Evolutionary conservation across 2,113 vertebrate species (phyloP).

Genomic region (Camarhynchus parvulus): DNA sequence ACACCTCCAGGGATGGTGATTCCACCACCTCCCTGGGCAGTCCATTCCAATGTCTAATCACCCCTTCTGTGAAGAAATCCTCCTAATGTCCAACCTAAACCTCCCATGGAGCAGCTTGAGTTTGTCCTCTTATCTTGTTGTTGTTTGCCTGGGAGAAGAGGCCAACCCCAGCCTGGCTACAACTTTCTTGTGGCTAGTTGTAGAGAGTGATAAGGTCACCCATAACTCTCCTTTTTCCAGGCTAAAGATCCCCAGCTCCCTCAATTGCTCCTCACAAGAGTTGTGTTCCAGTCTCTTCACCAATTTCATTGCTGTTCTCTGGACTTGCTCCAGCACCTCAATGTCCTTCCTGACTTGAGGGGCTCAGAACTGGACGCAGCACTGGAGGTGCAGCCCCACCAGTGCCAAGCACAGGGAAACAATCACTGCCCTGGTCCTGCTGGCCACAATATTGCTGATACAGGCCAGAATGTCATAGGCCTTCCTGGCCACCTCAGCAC

Average conservation of each 20-base stretch:
- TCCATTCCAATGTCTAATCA: not conserved
- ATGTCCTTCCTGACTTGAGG: not conserved
- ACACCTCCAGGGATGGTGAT: not conserved
- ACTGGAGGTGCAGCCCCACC: not conserved
- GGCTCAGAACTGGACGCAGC: not conserved
- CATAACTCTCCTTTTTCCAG: not conserved
- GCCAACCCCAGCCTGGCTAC: not conserved
- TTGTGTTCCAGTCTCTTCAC: not conserved
- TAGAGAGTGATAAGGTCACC: not conserved
- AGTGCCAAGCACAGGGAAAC: not conserved
- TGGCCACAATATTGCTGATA: not conserved
- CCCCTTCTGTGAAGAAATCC: not conserved
- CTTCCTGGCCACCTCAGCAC: not conserved
- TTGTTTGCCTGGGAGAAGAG: not conserved
- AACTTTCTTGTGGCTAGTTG: not conserved
- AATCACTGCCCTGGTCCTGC: not conserved
- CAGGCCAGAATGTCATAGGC: not conserved
- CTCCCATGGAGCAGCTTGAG: not conserved
- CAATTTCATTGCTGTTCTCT: not conserved
- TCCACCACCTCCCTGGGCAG: not conserved
- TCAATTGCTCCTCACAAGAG: not conserved
- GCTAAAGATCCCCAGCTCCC: not conserved
- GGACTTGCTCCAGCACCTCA: not conserved
- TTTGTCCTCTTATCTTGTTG: fast-evolving
- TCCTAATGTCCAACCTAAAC: not conserved